A percentile compares a stretch with the other conserved stretches of the same genome.
These are phyloP conservation scores for Campaea margaritaria DNA, from an alignment of 2,888 invertebrate genomes.

Conservation along the genomic window DNA sequence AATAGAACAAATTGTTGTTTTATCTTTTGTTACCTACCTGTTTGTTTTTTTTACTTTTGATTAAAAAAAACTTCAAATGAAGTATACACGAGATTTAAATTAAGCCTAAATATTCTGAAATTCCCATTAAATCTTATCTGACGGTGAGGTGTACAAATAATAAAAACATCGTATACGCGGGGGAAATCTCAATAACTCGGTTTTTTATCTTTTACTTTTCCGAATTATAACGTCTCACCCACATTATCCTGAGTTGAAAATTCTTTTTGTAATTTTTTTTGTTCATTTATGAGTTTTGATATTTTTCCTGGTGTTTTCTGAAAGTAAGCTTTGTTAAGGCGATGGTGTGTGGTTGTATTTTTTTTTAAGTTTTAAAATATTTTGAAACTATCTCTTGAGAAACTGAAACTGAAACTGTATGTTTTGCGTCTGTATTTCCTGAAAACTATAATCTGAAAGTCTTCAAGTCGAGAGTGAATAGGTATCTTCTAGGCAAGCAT, in stretches of 20 bases:
- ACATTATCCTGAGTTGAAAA: conserved; percentile 34
- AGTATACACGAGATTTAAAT: not conserved
- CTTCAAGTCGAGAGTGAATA: no score
- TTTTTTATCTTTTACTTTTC: conserved; percentile 64
- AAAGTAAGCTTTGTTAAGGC: conserved; percentile 46
- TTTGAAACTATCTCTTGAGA: no score
- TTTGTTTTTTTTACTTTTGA: no score
- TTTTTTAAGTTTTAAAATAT: not conserved
- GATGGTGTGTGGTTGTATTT: conserved; percentile 24
- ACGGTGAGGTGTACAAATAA: conserved; percentile 62
- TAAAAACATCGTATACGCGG: conserved; percentile 67
- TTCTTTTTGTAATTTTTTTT: conserved; percentile 32
- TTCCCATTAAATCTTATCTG: conserved; percentile 60
- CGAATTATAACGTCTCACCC: conserved; percentile 30
- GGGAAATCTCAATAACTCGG: conserved; percentile 69
- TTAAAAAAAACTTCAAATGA: not conserved
- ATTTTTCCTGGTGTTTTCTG: conserved; percentile 8
- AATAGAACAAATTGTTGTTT: no score
- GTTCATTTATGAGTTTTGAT: conserved; percentile 11
- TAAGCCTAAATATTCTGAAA: not conserved
- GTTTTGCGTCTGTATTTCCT: no score
- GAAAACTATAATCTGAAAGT: no score
- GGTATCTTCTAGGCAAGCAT: no score
- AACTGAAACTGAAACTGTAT: not conserved
- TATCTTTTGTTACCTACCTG: no score